These are phyloP conservation scores for Hestina assimilis DNA, from an alignment of 1,140 invertebrate genomes.

Conservation along the genomic window DNA sequence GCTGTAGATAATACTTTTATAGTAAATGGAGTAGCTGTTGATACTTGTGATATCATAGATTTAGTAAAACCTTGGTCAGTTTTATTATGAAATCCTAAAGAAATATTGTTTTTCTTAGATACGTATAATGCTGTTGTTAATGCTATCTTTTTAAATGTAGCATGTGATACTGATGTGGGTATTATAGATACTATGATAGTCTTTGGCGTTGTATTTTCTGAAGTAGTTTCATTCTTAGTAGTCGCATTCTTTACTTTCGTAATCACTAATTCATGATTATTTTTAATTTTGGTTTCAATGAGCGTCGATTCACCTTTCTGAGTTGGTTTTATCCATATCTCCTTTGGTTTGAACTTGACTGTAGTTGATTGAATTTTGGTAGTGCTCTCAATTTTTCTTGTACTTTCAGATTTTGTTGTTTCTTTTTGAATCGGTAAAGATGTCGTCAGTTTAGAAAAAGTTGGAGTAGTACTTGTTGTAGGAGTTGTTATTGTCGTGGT, in stretches of 20 bases:
- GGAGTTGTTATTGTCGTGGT: conserved; percentile 4
- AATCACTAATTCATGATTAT: conserved; percentile 37
- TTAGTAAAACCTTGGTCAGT: conserved; percentile 46
- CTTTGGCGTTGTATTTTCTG: conserved; percentile 60
- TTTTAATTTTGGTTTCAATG: conserved; percentile 53
- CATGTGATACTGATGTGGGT: conserved; percentile 67
- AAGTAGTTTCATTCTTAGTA: conserved; percentile 47
- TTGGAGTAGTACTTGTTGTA: conserved; percentile 20
- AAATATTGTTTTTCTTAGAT: conserved; percentile 40
- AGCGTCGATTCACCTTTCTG: conserved; percentile 66
- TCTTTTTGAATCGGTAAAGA: conserved; percentile 18
- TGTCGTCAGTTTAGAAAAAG: conserved; percentile 20
- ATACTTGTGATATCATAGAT: conserved; percentile 42
- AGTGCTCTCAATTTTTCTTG: conserved; percentile 39
- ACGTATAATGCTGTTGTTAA: conserved; percentile 56
- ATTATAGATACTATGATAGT: conserved; percentile 74
- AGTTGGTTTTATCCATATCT: conserved; percentile 72
- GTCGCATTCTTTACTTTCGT: conserved; percentile 42
- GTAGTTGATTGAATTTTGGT: conserved; percentile 39
- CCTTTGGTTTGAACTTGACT: conserved; percentile 62
- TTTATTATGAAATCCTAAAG: conserved; percentile 36
- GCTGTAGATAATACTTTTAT: conserved; percentile 38
- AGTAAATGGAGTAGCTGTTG: conserved; percentile 42
- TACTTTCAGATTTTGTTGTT: conserved; percentile 28
- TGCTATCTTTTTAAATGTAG: conserved; percentile 67